phyloP scores from a whole-genome alignment of 2,797 vertebrate species.

The Gymnoscopelus microlampas region DNA sequence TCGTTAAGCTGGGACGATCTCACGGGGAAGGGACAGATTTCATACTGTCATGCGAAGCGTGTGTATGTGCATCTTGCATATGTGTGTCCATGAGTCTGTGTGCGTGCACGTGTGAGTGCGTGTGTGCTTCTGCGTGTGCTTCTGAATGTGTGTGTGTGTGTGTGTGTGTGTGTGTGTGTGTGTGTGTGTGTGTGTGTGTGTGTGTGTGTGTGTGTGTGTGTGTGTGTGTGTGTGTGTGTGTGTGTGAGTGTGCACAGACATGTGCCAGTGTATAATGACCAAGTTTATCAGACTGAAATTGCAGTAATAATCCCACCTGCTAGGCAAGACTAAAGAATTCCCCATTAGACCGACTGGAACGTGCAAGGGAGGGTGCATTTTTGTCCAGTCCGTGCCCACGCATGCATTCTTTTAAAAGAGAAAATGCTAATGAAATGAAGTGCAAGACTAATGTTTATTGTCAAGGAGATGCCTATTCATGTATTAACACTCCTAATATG shows the following conservation, averaged over 20 bases:
- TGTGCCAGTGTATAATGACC: neutral
- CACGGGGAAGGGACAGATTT: conserved; percentile 51
- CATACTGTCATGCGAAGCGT: conserved; percentile 44
- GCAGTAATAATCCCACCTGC: neutral
- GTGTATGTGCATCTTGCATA: conserved; percentile 14
- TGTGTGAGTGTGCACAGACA: neutral
- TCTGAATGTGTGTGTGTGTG: neutral
- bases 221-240: neutral
- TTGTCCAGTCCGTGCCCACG: neutral
- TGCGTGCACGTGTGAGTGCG: neutral
- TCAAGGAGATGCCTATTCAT: conserved; percentile 59
- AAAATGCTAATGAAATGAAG: conserved; percentile 57
- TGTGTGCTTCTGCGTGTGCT: neutral
- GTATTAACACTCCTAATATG: conserved; percentile 55
- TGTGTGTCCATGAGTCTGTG: neutral
- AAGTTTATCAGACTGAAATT: neutral
- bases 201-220: neutral
- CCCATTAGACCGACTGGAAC: conserved; percentile 16
- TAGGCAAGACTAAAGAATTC: conserved; percentile 2
- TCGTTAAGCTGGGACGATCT: conserved; percentile 50
- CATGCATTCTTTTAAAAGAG: conserved; percentile 33
- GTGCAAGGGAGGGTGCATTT: neutral
- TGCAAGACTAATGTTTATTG: conserved; percentile 46
- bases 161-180: neutral
- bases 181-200: neutral